Conservation (phyloP, 1,140 invertebrate genomes). For the Drosophila prosaltans region DNA sequence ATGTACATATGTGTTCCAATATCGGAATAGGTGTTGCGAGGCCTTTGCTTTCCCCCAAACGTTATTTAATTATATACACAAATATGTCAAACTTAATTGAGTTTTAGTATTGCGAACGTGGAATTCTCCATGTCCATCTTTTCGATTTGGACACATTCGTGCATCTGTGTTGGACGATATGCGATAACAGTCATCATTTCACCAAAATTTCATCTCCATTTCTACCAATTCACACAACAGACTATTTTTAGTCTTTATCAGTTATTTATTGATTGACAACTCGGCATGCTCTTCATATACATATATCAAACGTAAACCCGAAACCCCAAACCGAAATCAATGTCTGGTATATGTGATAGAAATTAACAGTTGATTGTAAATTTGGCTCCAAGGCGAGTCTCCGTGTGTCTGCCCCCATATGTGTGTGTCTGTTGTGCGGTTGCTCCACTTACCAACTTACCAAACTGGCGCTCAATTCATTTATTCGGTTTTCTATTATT, state of each 20-base stretch:
- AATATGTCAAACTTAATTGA: slow-evolving; percentile 65
- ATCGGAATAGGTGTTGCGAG: slow-evolving; percentile 22
- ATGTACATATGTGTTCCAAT: background rate
- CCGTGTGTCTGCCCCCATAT: background rate
- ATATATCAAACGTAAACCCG: slow-evolving; percentile 10
- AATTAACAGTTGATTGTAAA: slow-evolving; percentile 58
- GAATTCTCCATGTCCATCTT: slow-evolving; percentile 2
- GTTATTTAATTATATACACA: slow-evolving; percentile 67
- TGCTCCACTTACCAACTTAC: slow-evolving; percentile 28
- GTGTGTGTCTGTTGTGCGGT: background rate
- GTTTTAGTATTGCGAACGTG: slow-evolving; percentile 38
- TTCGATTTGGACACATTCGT: slow-evolving; percentile 1
- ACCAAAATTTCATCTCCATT: slow-evolving; percentile 22
- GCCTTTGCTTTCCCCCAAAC: background rate
- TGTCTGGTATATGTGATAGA: background rate
- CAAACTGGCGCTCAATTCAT: slow-evolving; percentile 2
- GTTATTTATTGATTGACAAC: slow-evolving; percentile 55
- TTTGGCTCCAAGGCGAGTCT: slow-evolving; percentile 37
- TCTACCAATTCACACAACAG: slow-evolving; percentile 44
- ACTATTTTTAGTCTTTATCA: slow-evolving; percentile 42
- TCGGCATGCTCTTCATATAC: slow-evolving; percentile 27
- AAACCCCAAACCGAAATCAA: background rate
- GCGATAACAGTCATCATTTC: slow-evolving; percentile 33
- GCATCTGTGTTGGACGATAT: too few species aligned
- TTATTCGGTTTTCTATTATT: slow-evolving; percentile 4